Conservation (phyloP, 2,888 invertebrate genomes). For the Drosophila multiciliata region DNA sequence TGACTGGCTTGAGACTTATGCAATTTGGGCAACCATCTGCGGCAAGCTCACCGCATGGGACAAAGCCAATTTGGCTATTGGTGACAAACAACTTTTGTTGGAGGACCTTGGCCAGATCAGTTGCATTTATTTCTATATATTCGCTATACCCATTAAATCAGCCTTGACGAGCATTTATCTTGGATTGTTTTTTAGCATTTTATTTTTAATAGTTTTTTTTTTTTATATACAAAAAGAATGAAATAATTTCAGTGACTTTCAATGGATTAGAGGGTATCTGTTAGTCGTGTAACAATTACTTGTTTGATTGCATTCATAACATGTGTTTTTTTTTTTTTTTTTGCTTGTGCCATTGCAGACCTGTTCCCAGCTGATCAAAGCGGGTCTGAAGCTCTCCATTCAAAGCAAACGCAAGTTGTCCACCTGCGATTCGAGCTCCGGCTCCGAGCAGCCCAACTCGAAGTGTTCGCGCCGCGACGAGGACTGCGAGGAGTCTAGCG, state of each 20-base stretch:
- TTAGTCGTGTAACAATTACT: not conserved
- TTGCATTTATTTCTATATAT: slow-evolving; percentile 7
- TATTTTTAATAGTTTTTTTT: no score
- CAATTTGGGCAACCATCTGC: slow-evolving; percentile 36
- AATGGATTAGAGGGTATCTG: not conserved
- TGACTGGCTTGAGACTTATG: slow-evolving; percentile 32
- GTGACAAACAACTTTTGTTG: slow-evolving; percentile 81
- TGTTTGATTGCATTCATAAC: not conserved
- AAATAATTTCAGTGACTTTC: not conserved
- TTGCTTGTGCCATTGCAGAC: slow-evolving; percentile 86
- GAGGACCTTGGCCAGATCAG: slow-evolving; percentile 39
- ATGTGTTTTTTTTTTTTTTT: not conserved
- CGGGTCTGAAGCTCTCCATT: slow-evolving; percentile 94
- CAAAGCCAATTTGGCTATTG: slow-evolving; percentile 78
- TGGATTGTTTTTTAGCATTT: no score
- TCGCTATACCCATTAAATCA: not conserved
- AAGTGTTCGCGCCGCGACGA: slow-evolving; percentile 84
- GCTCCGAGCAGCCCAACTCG: slow-evolving; percentile 85
- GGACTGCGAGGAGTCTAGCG: slow-evolving; percentile 84
- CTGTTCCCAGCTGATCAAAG: slow-evolving; percentile 95
- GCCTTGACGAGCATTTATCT: no score
- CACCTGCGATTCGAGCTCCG: slow-evolving; percentile 87
- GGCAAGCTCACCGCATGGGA: slow-evolving; percentile 24
- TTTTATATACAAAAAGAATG: no score
- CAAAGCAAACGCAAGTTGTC: slow-evolving; percentile 94